Evolutionary conservation across 2,888 invertebrate species (phyloP), one percentile per base, ranked within the genome.

Genomic region (Meandrusa payeni): DNA sequence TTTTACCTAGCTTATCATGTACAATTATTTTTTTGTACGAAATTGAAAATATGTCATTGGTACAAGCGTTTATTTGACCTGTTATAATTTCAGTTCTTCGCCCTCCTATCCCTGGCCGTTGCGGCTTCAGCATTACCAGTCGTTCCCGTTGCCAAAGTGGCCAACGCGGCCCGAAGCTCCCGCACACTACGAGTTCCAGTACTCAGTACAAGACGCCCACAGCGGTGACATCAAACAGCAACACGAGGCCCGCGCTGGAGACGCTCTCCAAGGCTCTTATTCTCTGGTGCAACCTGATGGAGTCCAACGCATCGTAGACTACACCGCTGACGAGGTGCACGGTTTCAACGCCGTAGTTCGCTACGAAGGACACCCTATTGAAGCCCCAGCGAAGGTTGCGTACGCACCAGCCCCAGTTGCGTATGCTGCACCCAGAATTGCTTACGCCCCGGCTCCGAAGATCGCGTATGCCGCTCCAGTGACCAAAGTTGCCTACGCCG

Each of bases 281-380:
- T 83, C 87, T 2, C 73, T 88, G n/a, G 66, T 88, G 23, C 87
- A 88, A 47, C 85, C 86, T 47, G 87, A 88, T 33, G 87, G 88
- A 1, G 72, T 77, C 24, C 72, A 65, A 55, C 78, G 87, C 50
- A 75, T 86, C 47, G 87, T 87, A 3, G 82, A 85, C 45, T 87
- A 87, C 72, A 75, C 79, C 57, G 62, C 85, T 10, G 85, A 86
- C 61, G 69, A 72, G 36, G 72, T 61, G 46, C 58, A 78, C 59
- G 88, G 88, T 27, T 88, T 87, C 73, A 85, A 81, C 66, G 87
- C 88, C 19, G 56, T 68, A 45, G 87, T 87, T 9, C 76, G 78
- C 22, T 83, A 85, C 56, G 85, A 88, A 52, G 83, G 85, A 5
- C 69, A 75, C 13, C 74, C 81, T 17, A 53, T 58, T 19, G 44